Base-by-base conservation (phyloP, 2,113 vertebrate genomes). In the Caranx melampygus region DNA sequence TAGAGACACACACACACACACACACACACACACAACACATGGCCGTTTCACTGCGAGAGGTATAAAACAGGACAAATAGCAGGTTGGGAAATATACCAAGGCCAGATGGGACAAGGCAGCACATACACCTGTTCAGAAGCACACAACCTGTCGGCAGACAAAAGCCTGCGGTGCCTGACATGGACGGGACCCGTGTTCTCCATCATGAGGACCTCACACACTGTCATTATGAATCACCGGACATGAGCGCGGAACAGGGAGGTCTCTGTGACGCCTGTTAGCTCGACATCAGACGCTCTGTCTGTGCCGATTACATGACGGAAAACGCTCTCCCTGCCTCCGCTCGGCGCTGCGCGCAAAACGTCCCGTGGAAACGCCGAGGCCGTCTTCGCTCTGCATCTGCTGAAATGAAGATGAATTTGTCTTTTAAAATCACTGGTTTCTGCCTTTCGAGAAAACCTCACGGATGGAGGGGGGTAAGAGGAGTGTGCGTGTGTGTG, bases 51-150 rank as follows among this genome's bases (percentile, higher is more conserved):
- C 67, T n/a, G 72, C 18, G 15, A 88, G 77, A 80, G 37, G 66
- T 58, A 72, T 58, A 83, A 85, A 86, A 87, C 20, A 8, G 86
- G 73, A 91, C 84, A 88, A 91, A 89, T 82, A 68, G 72, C 85
- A 90, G 76, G 75, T 42, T 85, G 78, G 90, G 78, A 86, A 90
- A 74, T 81, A 78, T 63, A 90, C 78, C 77, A 76, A 78, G 72
- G 86, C 77, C 87, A 90, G 85, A 91, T 90, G 89, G 91, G 75
- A 89, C 66, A 33, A 71, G 70, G 84, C 57, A 81, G 82, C 79
- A 64, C 71, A 69, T 73, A 88, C 88, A 87, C 81, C 83, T 91
- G 90, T 87, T 92, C 79, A 77, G 66, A 87, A 87, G 75, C 72
- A 79, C 78, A 82, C 84, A 86, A 79, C 88, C 87, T 90, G 92